Evolutionary conservation across 2,888 invertebrate species (phyloP).

Genomic region (Mesochorus sp.): DNA sequence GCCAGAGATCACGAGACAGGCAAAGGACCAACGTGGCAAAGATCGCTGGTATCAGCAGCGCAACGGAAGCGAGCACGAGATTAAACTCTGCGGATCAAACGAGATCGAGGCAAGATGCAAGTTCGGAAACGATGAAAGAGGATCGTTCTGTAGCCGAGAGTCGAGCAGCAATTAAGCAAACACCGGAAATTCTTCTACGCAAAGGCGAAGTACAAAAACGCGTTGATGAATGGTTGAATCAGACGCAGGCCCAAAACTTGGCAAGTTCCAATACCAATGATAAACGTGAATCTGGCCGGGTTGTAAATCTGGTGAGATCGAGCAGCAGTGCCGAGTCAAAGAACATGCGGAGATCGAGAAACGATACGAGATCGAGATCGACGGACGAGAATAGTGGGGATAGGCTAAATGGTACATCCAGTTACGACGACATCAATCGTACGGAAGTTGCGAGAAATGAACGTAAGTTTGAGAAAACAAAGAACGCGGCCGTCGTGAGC

Average conservation of each 20-base stretch:
- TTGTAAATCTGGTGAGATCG: conserved; percentile 68
- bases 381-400: conserved; percentile 69
- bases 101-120: conserved; percentile 33
- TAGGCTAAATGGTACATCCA: conserved; percentile 72
- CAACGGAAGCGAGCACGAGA: conserved; percentile 36
- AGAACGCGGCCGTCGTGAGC: conserved; percentile 65
- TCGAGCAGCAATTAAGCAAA: conserved; percentile 50
- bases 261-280: conserved; percentile 51
- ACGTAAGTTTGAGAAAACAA: conserved; percentile 66
- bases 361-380: conserved; percentile 69
- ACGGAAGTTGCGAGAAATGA: conserved; percentile 65
- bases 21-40: conserved; percentile 54
- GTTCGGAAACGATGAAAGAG: conserved; percentile 11
- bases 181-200: conserved; percentile 71
- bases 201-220: conserved; percentile 77
- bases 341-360: conserved; percentile 67
- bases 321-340: conserved; percentile 76
- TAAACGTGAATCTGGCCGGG: conserved; percentile 59
- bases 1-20: conserved; percentile 74
- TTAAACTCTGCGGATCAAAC: conserved; percentile 43
- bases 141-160: conserved; percentile 34
- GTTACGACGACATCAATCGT: conserved; percentile 75
- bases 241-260: conserved; percentile 73
- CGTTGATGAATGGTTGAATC: conserved; percentile 77
- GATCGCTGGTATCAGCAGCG: conserved; percentile 42